These are phyloP conservation scores for Andrena dorsata DNA, from an alignment of 2,888 invertebrate genomes.

Conservation along the genomic window DNA sequence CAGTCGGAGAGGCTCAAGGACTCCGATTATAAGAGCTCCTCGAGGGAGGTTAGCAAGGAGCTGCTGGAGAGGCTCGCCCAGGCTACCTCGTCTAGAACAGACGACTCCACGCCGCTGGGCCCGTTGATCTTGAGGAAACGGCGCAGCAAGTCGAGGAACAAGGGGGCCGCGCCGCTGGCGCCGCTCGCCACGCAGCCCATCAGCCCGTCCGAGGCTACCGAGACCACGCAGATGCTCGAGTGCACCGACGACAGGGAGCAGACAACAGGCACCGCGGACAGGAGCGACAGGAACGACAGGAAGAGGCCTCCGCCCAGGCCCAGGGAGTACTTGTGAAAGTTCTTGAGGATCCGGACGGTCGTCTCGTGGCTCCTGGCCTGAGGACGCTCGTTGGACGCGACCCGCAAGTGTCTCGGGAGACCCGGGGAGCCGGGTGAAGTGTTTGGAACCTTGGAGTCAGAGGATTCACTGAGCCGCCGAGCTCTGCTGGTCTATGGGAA, in stretches of 20 bases:
- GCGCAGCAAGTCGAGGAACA: slow-evolving; percentile 88
- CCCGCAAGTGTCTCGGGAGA: too few species aligned
- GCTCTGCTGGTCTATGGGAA: not conserved
- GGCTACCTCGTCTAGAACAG: slow-evolving; percentile 78
- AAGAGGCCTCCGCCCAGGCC: slow-evolving; percentile 83
- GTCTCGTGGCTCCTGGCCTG: slow-evolving; percentile 30
- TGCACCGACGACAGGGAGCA: slow-evolving; percentile 78
- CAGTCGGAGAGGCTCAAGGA: slow-evolving; percentile 69
- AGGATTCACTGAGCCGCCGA: not conserved
- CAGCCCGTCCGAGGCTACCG: slow-evolving; percentile 86
- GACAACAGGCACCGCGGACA: slow-evolving; percentile 55
- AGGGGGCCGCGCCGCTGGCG: slow-evolving; percentile 85
- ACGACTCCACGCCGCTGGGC: slow-evolving; percentile 78
- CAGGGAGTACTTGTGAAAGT: slow-evolving; percentile 84
- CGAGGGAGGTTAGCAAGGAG: slow-evolving; percentile 81
- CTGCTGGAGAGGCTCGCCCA: slow-evolving; percentile 81
- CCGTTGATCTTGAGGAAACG: slow-evolving; percentile 86
- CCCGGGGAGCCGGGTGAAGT: not conserved
- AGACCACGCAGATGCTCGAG: slow-evolving; percentile 86
- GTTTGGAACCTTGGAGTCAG: too few species aligned
- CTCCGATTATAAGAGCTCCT: slow-evolving; percentile 69
- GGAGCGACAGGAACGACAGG: slow-evolving; percentile 75
- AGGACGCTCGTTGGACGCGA: not conserved
- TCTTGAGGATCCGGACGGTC: slow-evolving; percentile 45
- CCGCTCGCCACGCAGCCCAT: slow-evolving; percentile 86